phyloP scores from a whole-genome alignment of 2,888 invertebrate genomes.

The Sphecodes monilicornis region DNA sequence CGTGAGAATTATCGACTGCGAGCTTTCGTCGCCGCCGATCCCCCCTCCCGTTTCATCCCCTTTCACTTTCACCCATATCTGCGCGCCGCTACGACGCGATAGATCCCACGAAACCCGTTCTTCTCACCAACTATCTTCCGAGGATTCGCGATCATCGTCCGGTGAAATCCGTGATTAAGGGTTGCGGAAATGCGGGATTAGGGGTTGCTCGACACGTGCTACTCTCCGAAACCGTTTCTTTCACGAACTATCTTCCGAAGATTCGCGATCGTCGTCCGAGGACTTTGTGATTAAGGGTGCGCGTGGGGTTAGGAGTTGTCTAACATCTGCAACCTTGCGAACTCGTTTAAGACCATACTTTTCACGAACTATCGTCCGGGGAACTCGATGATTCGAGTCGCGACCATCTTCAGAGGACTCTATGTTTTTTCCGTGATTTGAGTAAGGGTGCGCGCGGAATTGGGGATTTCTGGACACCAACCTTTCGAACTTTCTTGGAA shows the following conservation, averaged over 20 bases:
- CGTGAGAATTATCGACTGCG: slow-evolving; percentile 45
- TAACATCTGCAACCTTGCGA: no score
- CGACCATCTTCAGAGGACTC: no score
- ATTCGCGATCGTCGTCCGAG: neutral
- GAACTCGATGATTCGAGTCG: no score
- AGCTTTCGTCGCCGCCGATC: slow-evolving; percentile 20
- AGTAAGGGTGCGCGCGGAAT: neutral
- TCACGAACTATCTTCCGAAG: neutral
- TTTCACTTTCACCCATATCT: slow-evolving; percentile 34
- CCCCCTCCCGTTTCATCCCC: slow-evolving; percentile 28
- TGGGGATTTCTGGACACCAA: neutral
- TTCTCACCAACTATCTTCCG: neutral
- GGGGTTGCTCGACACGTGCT: neutral
- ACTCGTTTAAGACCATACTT: neutral
- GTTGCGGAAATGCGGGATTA: neutral
- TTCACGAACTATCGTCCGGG: no score
- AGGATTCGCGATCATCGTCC: slow-evolving; percentile 2
- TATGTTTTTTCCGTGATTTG: no score
- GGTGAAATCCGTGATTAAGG: neutral
- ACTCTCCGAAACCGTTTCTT: neutral
- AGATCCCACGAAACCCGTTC: neutral
- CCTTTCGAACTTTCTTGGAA: neutral
- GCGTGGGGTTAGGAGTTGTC: no score
- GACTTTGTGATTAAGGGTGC: neutral
- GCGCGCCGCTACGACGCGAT: slow-evolving; percentile 10